Conservation (phyloP, 2,888 invertebrate species). For the Amphipyra berbera region DNA sequence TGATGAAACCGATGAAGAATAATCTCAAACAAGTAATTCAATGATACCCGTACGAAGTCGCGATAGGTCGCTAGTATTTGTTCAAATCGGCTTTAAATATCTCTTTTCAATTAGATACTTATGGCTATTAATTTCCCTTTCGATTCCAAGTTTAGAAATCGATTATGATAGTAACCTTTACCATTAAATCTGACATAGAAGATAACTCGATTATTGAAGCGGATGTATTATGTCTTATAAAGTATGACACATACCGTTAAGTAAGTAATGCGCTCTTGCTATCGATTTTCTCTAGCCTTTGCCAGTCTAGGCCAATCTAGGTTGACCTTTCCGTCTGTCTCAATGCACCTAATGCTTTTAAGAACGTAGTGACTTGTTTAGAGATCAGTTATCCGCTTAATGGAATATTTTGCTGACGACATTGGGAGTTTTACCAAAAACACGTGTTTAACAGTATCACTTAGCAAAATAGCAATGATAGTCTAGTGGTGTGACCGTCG, state of each 20-base stretch:
- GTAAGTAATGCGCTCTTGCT: conserved; percentile 1
- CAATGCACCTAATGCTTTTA: conserved; percentile 6
- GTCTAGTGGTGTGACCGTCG: too few species aligned
- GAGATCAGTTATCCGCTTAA: background rate
- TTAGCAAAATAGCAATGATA: too few species aligned
- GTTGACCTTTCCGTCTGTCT: conserved; percentile 16
- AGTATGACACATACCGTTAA: background rate
- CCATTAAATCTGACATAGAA: background rate
- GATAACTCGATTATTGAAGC: background rate
- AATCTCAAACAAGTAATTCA: too few species aligned
- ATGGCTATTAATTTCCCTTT: background rate
- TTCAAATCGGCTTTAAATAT: too few species aligned
- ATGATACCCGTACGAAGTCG: too few species aligned
- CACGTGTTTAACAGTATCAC: too few species aligned
- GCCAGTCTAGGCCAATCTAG: conserved; percentile 16
- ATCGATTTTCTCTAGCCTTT: conserved; percentile 43
- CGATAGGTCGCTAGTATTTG: too few species aligned
- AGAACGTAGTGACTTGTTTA: background rate
- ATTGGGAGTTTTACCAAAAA: too few species aligned
- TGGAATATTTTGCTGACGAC: background rate
- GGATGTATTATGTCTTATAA: background rate
- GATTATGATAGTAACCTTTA: background rate
- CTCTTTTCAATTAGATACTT: too few species aligned
- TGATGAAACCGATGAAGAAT: too few species aligned
- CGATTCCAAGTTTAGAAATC: background rate